Percentiles rank a stretch among this genome's conserved stretches.
Evolutionary conservation across 2,113 vertebrate species (phyloP).

Genomic region (Poeciliopsis prolifica): DNA sequence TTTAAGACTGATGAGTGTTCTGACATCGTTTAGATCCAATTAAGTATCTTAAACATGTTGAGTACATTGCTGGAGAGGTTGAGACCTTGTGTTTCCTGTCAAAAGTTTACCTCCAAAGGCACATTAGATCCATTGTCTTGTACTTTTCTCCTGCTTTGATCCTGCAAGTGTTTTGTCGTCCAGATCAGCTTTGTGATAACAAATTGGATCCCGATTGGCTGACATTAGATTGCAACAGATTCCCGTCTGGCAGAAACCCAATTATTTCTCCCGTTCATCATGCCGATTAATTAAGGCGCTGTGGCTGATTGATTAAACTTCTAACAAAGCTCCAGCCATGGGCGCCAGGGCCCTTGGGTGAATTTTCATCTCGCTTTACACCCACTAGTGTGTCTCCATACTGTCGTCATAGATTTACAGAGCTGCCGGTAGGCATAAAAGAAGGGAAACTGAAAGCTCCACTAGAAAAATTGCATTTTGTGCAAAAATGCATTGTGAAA

Average conservation of each 20-base stretch:
- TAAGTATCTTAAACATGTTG: slow-evolving; percentile 14
- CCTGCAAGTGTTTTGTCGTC: slow-evolving; percentile 49
- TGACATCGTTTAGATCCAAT: slow-evolving; percentile 36
- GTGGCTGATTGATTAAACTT: slow-evolving; percentile 74
- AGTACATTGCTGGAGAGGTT: neutral
- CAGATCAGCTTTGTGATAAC: slow-evolving; percentile 62
- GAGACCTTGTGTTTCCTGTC: slow-evolving; percentile 5
- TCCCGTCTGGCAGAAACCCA: slow-evolving; percentile 74
- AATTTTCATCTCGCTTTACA: slow-evolving; percentile 44
- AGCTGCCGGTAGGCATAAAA: slow-evolving; percentile 16
- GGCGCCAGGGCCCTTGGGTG: slow-evolving; percentile 37
- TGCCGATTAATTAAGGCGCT: slow-evolving; percentile 70
- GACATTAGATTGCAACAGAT: slow-evolving; percentile 61
- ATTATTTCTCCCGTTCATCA: slow-evolving; percentile 76
- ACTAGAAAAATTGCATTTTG: neutral
- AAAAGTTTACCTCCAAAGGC: slow-evolving; percentile 31
- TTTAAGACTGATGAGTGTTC: slow-evolving; percentile 4
- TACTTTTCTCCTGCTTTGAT: slow-evolving; percentile 48
- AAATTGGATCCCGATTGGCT: slow-evolving; percentile 58
- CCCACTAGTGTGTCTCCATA: slow-evolving; percentile 37
- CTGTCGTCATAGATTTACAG: slow-evolving; percentile 36
- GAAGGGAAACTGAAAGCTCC: slow-evolving; percentile 19
- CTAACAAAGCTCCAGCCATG: slow-evolving; percentile 58
- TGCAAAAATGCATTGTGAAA: neutral
- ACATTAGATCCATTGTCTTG: slow-evolving; percentile 40